Evolutionary conservation across 2,888 invertebrate genomes (phyloP).

Genomic region (Apodemia duryi): DNA sequence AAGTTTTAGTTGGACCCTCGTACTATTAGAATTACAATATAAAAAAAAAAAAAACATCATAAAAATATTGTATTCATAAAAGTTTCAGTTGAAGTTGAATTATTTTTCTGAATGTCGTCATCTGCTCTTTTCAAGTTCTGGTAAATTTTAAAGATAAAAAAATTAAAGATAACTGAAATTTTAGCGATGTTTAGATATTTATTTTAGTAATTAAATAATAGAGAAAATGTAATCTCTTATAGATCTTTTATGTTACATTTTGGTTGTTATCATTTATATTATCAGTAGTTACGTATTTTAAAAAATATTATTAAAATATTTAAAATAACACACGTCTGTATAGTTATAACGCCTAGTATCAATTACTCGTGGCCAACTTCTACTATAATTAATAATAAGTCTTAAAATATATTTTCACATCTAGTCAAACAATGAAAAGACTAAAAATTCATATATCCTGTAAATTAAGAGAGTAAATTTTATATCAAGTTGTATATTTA

Average conservation of each 20-base stretch:
- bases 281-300: neutral
- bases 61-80: too few species aligned
- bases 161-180: too few species aligned
- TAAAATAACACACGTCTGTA: neutral
- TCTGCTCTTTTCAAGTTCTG: too few species aligned
- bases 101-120: too few species aligned
- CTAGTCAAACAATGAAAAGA: slow-evolving; percentile 17
- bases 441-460: slow-evolving; percentile 9
- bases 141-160: too few species aligned
- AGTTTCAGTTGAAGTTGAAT: too few species aligned
- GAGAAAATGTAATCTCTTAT: neutral
- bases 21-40: too few species aligned
- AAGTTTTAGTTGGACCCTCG: too few species aligned
- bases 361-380: slow-evolving; percentile 5
- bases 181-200: too few species aligned
- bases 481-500: slow-evolving; percentile 18
- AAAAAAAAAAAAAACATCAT: too few species aligned
- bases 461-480: slow-evolving; percentile 7
- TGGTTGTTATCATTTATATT: neutral
- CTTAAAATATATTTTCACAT: slow-evolving; percentile 15
- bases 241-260: slow-evolving; percentile 1
- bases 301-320: neutral
- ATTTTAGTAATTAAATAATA: neutral
- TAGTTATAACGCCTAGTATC: neutral
- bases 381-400: slow-evolving; percentile 5